Conservation (phyloP, 2,888 invertebrate species). For the Mellilla xanthometata region DNA sequence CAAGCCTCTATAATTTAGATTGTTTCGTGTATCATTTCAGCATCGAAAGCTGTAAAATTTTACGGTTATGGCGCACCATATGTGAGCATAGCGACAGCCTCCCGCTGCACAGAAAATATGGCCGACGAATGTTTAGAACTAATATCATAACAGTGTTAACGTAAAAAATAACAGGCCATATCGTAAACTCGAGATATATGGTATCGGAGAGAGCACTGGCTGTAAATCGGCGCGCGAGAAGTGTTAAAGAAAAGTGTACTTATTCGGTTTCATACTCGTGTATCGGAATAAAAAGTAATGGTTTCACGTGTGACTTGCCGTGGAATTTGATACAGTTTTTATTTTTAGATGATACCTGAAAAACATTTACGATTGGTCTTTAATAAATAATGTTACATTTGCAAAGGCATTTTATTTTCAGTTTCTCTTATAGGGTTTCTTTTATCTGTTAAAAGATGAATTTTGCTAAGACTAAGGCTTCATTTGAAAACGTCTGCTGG, state of each 20-base stretch:
- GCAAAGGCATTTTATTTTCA: too few relatives aligned
- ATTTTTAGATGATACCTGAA: too few relatives aligned
- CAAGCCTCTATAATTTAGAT: slow-evolving; percentile 73
- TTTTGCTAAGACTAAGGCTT: too few relatives aligned
- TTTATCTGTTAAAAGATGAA: too few relatives aligned
- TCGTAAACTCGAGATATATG: slow-evolving; percentile 32
- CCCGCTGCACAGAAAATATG: slow-evolving; percentile 35
- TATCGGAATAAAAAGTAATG: neutral
- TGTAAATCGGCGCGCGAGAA: slow-evolving; percentile 11
- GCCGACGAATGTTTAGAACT: slow-evolving; percentile 32
- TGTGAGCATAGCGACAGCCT: slow-evolving; percentile 50
- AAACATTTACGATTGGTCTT: too few relatives aligned
- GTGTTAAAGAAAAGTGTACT: slow-evolving; percentile 1
- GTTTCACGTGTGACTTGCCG: neutral
- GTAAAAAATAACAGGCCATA: slow-evolving; percentile 27
- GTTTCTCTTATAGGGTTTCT: too few relatives aligned
- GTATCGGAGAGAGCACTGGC: slow-evolving; percentile 11
- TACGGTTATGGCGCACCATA: slow-evolving; percentile 73
- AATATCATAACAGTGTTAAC: slow-evolving; percentile 29
- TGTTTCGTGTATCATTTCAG: slow-evolving; percentile 81
- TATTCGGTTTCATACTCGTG: neutral
- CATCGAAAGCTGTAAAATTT: slow-evolving; percentile 79
- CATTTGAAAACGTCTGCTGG: too few relatives aligned
- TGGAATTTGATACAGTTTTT: too few relatives aligned
- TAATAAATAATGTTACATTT: too few relatives aligned